Conservation (phyloP, 1,140 invertebrate species). For the Protaetia brevitarsis region DNA sequence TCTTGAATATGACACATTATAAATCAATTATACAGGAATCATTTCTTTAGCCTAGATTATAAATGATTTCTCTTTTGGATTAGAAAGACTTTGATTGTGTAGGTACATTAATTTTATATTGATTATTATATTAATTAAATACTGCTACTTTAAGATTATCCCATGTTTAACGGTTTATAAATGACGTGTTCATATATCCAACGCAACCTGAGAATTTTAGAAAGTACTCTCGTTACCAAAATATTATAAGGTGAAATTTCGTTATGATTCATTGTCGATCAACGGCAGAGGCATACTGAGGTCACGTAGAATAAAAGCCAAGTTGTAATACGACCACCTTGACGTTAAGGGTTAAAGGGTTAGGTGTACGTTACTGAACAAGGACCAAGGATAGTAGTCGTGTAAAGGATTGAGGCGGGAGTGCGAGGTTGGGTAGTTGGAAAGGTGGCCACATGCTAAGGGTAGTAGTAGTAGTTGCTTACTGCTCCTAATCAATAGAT, state of each 20-base stretch:
- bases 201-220: no score
- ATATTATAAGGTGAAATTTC: background rate
- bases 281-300: background rate
- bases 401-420: background rate
- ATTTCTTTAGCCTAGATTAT: no score
- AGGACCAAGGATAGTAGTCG: slow-evolving; percentile 29
- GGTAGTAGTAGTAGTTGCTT: slow-evolving; percentile 25
- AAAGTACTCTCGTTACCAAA: no score
- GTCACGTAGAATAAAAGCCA: slow-evolving; percentile 23
- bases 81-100: no score
- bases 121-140: no score
- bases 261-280: slow-evolving; percentile 5
- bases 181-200: no score
- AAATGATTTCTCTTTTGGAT: no score
- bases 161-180: no score
- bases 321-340: slow-evolving; percentile 34
- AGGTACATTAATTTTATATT: no score
- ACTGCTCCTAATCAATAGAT: slow-evolving; percentile 42
- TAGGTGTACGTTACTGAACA: slow-evolving; percentile 33
- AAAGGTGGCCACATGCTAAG: slow-evolving; percentile 27
- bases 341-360: slow-evolving; percentile 32
- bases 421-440: slow-evolving; percentile 19
- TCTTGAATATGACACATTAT: no score
- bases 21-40: no score
- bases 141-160: no score